These are phyloP conservation scores for Bursaphelenchus okinawaensis DNA, from an alignment of 2,888 invertebrate species.

Conservation along the genomic window DNA sequence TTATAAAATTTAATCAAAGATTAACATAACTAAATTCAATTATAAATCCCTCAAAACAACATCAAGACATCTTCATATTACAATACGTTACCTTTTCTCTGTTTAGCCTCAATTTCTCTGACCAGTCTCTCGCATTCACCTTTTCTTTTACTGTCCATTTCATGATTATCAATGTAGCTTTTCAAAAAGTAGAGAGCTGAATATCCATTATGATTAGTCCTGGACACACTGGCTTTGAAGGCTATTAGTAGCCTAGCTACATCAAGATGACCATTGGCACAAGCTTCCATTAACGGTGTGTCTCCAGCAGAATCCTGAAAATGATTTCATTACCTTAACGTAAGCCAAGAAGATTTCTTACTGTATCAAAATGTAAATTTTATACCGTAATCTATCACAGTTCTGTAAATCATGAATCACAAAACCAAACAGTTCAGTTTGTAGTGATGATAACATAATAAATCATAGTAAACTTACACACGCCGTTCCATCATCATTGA, in stretches of 20 bases:
- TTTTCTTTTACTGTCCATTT: conserved; percentile 2
- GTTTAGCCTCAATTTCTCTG: conserved; percentile 12
- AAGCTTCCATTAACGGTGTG: conserved; percentile 43
- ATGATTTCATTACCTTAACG: too few relatives aligned
- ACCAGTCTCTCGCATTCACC: conserved; percentile 16
- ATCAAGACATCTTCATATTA: neutral
- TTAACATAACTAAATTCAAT: too few relatives aligned
- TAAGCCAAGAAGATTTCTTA: too few relatives aligned
- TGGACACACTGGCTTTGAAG: conserved; percentile 26
- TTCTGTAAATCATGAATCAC: too few relatives aligned
- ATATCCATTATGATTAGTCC: conserved; percentile 28
- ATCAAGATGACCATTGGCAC: conserved; percentile 26
- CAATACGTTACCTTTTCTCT: conserved; percentile 17
- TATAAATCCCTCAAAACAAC: neutral
- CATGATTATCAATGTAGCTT: conserved; percentile 2
- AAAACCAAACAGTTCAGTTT: too few relatives aligned
- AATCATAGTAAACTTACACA: neutral
- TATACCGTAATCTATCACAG: too few relatives aligned
- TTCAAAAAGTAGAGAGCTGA: conserved; percentile 31
- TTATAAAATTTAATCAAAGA: too few relatives aligned
- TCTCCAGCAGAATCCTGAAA: conserved; percentile 14
- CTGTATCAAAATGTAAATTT: too few relatives aligned
- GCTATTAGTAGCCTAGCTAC: conserved; percentile 28
- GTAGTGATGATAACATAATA: too few relatives aligned
- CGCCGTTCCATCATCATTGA: conserved; percentile 17